These are phyloP conservation scores for Streblospio benedicti DNA, from an alignment of 1,140 invertebrate species.

Conservation along the genomic window DNA sequence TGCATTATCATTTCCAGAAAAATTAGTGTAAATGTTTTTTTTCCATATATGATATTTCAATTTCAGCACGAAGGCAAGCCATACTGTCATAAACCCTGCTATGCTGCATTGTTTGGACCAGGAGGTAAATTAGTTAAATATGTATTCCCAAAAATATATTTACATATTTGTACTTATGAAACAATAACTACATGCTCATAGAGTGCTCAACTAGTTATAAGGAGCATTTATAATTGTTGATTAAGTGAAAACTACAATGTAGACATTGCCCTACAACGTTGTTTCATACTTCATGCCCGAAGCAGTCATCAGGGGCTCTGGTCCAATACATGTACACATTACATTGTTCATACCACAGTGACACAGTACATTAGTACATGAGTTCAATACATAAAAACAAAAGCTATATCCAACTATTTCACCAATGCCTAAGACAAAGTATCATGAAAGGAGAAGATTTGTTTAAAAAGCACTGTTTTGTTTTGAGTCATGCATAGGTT, in stretches of 20 bases:
- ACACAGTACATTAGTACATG: no score
- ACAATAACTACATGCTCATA: neutral
- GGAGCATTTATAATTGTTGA: neutral
- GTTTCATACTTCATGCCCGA: no score
- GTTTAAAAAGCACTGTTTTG: no score
- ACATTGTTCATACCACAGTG: no score
- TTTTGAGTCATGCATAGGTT: no score
- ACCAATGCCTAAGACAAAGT: no score
- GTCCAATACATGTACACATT: no score
- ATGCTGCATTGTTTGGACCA: slow-evolving; percentile 77
- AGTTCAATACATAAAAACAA: no score
- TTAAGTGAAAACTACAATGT: neutral
- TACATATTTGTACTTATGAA: neutral
- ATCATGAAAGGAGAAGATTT: no score
- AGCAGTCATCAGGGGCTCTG: no score
- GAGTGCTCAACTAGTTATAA: neutral
- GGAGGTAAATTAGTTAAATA: slow-evolving; percentile 50
- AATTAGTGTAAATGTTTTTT: neutral
- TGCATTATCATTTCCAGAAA: neutral
- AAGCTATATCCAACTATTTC: no score
- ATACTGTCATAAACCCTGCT: slow-evolving; percentile 84
- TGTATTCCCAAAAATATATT: neutral
- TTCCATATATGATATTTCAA: neutral
- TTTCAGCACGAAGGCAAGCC: slow-evolving; percentile 76
- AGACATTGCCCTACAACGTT: no score